Evolutionary conservation across 2,888 invertebrate genomes (phyloP).

Genomic region (Epiblema foenella): DNA sequence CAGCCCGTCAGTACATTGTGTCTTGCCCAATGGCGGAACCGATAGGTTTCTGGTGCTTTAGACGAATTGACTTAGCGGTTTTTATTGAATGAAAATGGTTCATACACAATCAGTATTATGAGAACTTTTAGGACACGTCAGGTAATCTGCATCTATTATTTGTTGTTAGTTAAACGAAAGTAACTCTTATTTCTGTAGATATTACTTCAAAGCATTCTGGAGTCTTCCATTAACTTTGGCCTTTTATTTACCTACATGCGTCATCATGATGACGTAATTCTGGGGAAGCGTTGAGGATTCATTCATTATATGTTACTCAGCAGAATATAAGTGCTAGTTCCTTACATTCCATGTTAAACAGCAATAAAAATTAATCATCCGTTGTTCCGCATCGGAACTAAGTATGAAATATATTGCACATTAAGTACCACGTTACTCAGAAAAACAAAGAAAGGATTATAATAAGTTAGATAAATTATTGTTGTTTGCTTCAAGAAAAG

Average conservation of each 20-base stretch:
- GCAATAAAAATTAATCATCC: neutral
- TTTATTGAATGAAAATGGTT: neutral
- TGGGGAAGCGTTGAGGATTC: neutral
- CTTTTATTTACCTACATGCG: neutral
- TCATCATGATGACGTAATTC: constrained; percentile 5
- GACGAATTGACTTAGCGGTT: constrained; percentile 17
- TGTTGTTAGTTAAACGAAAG: neutral
- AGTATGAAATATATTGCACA: neutral
- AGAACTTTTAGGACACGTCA: neutral
- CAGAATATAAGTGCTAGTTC: neutral
- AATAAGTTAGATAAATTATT: too few species aligned
- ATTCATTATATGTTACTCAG: constrained; percentile 7
- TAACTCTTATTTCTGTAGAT: neutral
- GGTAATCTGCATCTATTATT: neutral
- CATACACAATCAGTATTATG: neutral
- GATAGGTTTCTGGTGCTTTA: constrained; percentile 17
- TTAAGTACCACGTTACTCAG: too few species aligned
- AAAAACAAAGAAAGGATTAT: too few species aligned
- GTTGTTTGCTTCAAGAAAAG: neutral
- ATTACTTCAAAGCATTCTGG: neutral
- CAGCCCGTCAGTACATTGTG: constrained; percentile 38
- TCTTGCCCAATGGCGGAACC: constrained; percentile 27
- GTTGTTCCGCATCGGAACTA: neutral
- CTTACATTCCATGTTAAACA: neutral
- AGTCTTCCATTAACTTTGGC: neutral